These are phyloP conservation scores for Manacus vitellinus DNA, from an alignment of 2,113 vertebrate species.

Conservation along the genomic window DNA sequence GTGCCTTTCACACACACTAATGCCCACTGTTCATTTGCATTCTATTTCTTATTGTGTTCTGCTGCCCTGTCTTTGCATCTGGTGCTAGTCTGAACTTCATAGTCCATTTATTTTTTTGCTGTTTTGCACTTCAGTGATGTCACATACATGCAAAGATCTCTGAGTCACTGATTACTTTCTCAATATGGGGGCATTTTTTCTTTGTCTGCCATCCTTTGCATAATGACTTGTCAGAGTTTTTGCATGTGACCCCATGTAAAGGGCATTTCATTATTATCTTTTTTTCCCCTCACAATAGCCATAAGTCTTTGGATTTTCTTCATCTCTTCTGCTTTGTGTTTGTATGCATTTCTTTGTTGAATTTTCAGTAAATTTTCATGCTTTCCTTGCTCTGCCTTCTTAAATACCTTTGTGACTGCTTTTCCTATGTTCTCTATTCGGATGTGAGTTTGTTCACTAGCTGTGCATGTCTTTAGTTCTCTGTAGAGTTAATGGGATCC, in stretches of 20 bases:
- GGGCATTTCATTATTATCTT: not conserved
- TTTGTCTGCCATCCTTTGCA: not conserved
- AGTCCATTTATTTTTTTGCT: slow-evolving; percentile 10
- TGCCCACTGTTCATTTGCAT: not conserved
- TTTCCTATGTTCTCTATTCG: not conserved
- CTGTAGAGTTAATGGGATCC: not conserved
- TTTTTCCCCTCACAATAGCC: not conserved
- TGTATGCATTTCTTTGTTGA: not conserved
- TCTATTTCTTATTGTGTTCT: slow-evolving; percentile 11
- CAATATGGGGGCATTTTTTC: not conserved
- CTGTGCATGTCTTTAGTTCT: not conserved
- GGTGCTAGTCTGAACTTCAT: slow-evolving; percentile 9
- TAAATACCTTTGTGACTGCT: not conserved
- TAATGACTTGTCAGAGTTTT: not conserved
- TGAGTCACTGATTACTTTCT: not conserved
- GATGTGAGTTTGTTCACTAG: not conserved
- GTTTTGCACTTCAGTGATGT: not conserved
- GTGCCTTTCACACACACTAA: not conserved
- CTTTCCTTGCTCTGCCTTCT: not conserved
- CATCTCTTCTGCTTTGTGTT: not conserved
- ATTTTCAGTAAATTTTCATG: not conserved
- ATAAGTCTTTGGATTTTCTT: not conserved
- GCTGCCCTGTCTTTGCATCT: slow-evolving; percentile 5
- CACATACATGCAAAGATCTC: not conserved
- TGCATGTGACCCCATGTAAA: not conserved